Base-by-base conservation (phyloP, 2,797 vertebrate species). In the Helicolenus hilgendorfi region DNA sequence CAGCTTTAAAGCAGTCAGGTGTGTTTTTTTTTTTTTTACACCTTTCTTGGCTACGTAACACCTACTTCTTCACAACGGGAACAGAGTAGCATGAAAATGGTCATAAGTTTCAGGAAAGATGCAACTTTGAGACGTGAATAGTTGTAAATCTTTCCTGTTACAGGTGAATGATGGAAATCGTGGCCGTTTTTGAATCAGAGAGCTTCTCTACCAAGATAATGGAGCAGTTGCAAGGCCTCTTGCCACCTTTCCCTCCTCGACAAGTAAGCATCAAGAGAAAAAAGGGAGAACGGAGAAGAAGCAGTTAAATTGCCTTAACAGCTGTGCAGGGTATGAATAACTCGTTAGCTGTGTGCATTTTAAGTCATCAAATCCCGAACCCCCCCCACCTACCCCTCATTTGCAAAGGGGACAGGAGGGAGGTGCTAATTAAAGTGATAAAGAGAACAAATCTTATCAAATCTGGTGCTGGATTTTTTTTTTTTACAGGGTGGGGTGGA, bases 371-470 rank as follows among this genome's bases (percentile, higher is more conserved):
- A 96, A 96, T 96, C 95, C 94, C 92, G 77, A 94, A 93, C 93
- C 95, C 96, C 93, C 93, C 93, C 96, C 96, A 97, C 96, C 97
- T 97, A 96, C 91, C 96, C 94, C 95, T 97, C 96, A 97, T 97
- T 97, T 97, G 95, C 95, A 96, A 96, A 96, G 94, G 94, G 97
- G 97, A 97, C 96, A 96, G 96, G 95, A 96, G 96, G 96, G 96
- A 97, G 97, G 97, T 96, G 97, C 96, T 97, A 97, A 97, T 98
- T 98, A 98, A 97, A 92, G 97, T 97, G 96, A 97, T 97, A 97
- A 97, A 98, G 97, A 97, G 97, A 97, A 96, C 96, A 96, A 97
- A 97, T 97, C 96, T 94, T 96, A 97, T 94, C 95, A 95, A 92
- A 95, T 94, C 91, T 92, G 85, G 77, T 24, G 72, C 89, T 85